Conservation (phyloP, 2,888 invertebrate species). For the Melanophora roralis region DNA sequence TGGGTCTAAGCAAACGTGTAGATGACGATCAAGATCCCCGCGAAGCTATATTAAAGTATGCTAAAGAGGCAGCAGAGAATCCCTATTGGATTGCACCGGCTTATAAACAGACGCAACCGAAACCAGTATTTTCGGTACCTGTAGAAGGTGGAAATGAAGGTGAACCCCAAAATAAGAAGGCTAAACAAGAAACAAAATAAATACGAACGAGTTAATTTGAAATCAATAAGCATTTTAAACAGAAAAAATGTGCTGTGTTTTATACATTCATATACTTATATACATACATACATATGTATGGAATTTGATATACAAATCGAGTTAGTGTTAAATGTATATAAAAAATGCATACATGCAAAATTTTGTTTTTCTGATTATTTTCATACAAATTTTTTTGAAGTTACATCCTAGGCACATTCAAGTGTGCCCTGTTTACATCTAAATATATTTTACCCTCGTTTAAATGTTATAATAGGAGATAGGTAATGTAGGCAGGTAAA, state of each 20-base stretch:
- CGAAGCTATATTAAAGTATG: conserved; percentile 95
- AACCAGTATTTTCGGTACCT: conserved; percentile 83
- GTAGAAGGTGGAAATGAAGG: conserved; percentile 33
- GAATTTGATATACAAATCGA: no score
- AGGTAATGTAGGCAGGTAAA: no score
- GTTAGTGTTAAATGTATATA: no score
- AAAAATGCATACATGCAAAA: no score
- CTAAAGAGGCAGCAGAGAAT: conserved; percentile 96
- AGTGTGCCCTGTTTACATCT: no score
- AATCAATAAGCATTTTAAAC: background rate
- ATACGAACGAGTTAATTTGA: conserved; percentile 31
- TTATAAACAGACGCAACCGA: conserved; percentile 92
- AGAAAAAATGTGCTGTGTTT: background rate
- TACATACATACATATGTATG: no score
- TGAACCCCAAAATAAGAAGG: conserved; percentile 74
- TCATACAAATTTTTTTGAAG: no score
- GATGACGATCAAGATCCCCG: conserved; percentile 96
- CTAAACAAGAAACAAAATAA: conserved; percentile 73
- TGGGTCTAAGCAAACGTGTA: conserved; percentile 93
- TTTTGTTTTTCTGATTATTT: no score
- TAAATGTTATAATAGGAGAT: no score
- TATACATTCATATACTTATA: no score
- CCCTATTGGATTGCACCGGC: conserved; percentile 98
- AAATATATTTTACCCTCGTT: no score
- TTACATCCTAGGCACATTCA: no score